These are phyloP conservation scores for Eurosta solidaginis DNA, from an alignment of 1,140 invertebrate species.

Conservation along the genomic window DNA sequence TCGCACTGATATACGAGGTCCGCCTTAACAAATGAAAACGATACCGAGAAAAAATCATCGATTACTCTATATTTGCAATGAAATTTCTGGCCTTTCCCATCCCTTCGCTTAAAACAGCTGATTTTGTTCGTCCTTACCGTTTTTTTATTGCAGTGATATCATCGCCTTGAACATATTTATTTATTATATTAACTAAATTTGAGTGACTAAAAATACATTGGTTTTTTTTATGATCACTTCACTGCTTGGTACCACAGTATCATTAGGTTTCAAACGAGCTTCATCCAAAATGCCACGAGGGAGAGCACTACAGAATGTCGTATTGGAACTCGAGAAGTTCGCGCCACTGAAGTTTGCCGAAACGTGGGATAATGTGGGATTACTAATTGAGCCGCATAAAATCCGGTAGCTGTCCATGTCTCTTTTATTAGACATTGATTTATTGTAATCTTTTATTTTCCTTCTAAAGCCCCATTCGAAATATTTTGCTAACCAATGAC, in stretches of 20 bases:
- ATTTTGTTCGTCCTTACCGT: not conserved
- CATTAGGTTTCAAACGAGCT: not conserved
- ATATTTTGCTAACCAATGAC: slow-evolving; percentile 92
- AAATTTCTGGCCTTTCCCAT: not conserved
- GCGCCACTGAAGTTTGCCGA: slow-evolving; percentile 76
- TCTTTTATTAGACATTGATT: not conserved
- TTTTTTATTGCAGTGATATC: not conserved
- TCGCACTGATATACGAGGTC: too few relatives aligned
- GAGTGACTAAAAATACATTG: not conserved
- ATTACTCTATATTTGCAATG: not conserved
- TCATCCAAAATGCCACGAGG: slow-evolving; percentile 21
- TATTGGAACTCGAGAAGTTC: slow-evolving; percentile 70
- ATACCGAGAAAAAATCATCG: too few relatives aligned
- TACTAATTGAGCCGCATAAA: slow-evolving; percentile 80
- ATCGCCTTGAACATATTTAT: not conserved
- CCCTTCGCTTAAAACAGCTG: not conserved
- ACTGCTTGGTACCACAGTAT: not conserved
- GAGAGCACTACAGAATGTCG: slow-evolving; percentile 63
- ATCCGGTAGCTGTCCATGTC: slow-evolving; percentile 58
- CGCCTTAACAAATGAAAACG: too few relatives aligned
- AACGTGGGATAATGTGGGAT: slow-evolving; percentile 94
- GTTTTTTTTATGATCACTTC: not conserved
- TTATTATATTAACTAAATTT: not conserved
- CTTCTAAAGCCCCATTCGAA: slow-evolving; percentile 62
- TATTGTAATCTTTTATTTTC: not conserved